These are phyloP conservation scores for Pollicipes pollicipes DNA, from an alignment of 1,140 invertebrate species.

Conservation along the genomic window DNA sequence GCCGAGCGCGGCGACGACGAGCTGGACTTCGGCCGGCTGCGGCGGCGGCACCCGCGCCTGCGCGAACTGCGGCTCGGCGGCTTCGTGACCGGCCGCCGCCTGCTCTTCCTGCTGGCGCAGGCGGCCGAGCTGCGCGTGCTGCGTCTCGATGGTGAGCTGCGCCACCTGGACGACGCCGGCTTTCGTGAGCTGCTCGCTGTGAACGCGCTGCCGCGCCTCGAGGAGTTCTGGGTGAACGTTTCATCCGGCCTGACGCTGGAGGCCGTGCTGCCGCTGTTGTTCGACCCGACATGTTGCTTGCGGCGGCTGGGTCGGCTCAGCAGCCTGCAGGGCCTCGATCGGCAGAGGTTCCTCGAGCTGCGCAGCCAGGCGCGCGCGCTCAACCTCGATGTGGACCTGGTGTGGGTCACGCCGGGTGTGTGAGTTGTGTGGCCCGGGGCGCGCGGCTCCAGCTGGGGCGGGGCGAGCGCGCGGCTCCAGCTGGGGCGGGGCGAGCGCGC, in stretches of 20 bases:
- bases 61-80: conserved; percentile 12
- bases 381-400: no score
- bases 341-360: no score
- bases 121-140: conserved; percentile 11
- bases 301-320: no score
- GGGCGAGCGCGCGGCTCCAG: no score
- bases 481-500: no score
- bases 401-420: no score
- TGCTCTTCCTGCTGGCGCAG: conserved; percentile 12
- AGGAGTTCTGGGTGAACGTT: background rate
- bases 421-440: no score
- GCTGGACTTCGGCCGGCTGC: conserved; percentile 12
- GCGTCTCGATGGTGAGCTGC: conserved; percentile 15
- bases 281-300: no score
- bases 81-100: conserved; percentile 12
- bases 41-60: conserved; percentile 12
- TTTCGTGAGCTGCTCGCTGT: conserved; percentile 9
- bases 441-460: no score
- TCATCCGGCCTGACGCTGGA: no score
- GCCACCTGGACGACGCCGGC: conserved; percentile 14
- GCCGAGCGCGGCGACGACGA: conserved; percentile 14
- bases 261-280: conserved; percentile 5
- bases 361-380: no score
- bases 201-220: conserved; percentile 13
- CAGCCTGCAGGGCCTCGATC: no score